Evolutionary conservation across 1,140 invertebrate species (phyloP).

Genomic region (Druon quercuslanigerum): DNA sequence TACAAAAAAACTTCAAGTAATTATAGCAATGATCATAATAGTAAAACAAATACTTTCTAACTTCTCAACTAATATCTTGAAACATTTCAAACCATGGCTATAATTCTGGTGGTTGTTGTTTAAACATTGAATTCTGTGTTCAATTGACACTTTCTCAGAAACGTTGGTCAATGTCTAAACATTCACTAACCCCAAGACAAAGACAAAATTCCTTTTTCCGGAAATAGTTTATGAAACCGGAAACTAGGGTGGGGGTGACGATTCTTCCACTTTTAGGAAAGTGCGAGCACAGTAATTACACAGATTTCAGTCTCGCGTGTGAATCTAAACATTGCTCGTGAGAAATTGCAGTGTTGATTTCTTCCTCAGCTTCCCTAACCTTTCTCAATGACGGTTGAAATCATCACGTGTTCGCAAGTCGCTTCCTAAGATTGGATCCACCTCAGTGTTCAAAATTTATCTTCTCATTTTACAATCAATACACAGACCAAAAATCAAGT

Average conservation of each 20-base stretch:
- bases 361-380: background rate
- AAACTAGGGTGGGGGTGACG: background rate
- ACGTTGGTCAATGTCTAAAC: no score
- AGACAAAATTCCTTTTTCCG: background rate
- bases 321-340: constrained; percentile 27
- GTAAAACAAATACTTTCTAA: no score
- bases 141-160: no score
- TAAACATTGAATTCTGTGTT: no score
- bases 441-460: background rate
- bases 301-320: constrained; percentile 21
- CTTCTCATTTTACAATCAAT: background rate
- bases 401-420: background rate
- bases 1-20: no score
- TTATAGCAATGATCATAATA: no score
- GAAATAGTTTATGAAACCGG: constrained; percentile 12
- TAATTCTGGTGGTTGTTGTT: no score
- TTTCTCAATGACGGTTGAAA: constrained; percentile 10
- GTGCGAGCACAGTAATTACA: constrained; percentile 18
- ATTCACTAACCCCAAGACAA: no score
- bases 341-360: constrained; percentile 27
- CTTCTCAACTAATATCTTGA: no score
- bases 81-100: no score
- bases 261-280: constrained; percentile 15
- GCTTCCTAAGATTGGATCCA: background rate
- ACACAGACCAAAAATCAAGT: no score